Evolutionary conservation across 2,888 invertebrate genomes (phyloP).

Genomic region (Caenorhabditis sulstoni): DNA sequence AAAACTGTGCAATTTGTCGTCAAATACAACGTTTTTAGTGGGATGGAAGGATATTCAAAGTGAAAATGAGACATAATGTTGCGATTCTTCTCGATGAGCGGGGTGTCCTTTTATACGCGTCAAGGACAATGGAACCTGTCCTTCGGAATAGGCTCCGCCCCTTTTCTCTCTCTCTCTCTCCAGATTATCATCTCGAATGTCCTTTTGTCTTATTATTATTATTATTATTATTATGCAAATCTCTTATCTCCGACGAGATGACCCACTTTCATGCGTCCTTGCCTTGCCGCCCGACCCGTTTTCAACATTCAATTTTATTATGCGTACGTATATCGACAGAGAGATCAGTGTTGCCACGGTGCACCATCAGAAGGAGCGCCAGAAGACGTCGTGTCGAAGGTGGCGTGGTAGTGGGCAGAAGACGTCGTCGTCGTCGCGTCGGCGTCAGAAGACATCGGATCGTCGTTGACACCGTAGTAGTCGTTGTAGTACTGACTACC

Average conservation of each 20-base stretch:
- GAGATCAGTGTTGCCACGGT: too few relatives aligned
- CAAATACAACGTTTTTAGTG: too few relatives aligned
- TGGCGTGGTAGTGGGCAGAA: slow-evolving; percentile 2
- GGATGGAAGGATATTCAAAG: too few relatives aligned
- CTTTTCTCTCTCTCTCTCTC: too few relatives aligned
- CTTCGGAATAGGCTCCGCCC: slow-evolving; percentile 8
- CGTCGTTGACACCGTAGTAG: slow-evolving; percentile 33
- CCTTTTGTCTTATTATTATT: slow-evolving; percentile 6
- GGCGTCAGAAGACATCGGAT: background rate
- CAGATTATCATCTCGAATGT: too few relatives aligned
- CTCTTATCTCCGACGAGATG: slow-evolving; percentile 14
- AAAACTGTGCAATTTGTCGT: too few relatives aligned
- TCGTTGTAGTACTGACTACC: slow-evolving; percentile 45
- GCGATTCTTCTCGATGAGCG: too few relatives aligned
- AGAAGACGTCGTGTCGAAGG: slow-evolving; percentile 2
- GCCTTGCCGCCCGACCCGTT: background rate
- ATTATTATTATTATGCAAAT: slow-evolving; percentile 2
- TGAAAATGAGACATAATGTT: too few relatives aligned
- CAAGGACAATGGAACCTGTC: too few relatives aligned
- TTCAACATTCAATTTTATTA: background rate
- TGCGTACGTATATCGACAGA: background rate
- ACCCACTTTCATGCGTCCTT: background rate
- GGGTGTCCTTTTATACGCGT: too few relatives aligned
- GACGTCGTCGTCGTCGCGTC: background rate
- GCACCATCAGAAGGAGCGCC: too few relatives aligned